Evolutionary conservation across 1,140 invertebrate species (phyloP).

Genomic region (Ostrea denselamellosa): DNA sequence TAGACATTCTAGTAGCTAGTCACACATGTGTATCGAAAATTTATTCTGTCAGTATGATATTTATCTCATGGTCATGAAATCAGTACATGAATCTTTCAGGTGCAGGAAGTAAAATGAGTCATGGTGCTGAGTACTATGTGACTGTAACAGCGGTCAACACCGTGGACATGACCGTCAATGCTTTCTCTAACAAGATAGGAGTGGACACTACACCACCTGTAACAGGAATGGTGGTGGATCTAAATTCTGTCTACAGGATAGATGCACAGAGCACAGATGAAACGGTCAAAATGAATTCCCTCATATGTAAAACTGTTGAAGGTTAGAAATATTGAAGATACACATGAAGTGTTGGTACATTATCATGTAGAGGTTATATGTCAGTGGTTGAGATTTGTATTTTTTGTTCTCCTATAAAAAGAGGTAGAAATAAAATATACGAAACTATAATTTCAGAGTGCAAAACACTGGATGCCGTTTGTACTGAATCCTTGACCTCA

Average conservation of each 20-base stretch:
- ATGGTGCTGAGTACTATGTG: slow-evolving; percentile 56
- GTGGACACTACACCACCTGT: slow-evolving; percentile 62
- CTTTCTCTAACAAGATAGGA: slow-evolving; percentile 57
- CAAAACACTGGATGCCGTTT: slow-evolving; percentile 58
- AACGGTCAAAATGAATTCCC: slow-evolving; percentile 53
- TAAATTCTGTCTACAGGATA: slow-evolving; percentile 55
- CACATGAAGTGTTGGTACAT: not conserved
- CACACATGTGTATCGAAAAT: no score
- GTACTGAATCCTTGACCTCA: slow-evolving; percentile 59
- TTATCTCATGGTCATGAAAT: no score
- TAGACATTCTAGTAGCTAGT: no score
- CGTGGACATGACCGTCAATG: slow-evolving; percentile 54
- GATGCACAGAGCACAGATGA: slow-evolving; percentile 44
- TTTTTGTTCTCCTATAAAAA: not conserved
- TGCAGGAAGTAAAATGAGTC: slow-evolving; percentile 27
- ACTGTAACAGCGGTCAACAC: slow-evolving; percentile 62
- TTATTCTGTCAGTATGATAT: no score
- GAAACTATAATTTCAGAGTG: slow-evolving; percentile 54
- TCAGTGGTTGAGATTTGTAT: not conserved
- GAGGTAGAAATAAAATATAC: not conserved
- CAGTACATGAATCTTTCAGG: not conserved
- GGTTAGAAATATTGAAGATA: slow-evolving; percentile 47
- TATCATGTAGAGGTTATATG: not conserved
- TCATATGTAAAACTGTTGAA: slow-evolving; percentile 52
- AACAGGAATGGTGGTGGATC: slow-evolving; percentile 59